Conservation (phyloP, 2,797 vertebrate species). For the Onychomys torridus region DNA sequence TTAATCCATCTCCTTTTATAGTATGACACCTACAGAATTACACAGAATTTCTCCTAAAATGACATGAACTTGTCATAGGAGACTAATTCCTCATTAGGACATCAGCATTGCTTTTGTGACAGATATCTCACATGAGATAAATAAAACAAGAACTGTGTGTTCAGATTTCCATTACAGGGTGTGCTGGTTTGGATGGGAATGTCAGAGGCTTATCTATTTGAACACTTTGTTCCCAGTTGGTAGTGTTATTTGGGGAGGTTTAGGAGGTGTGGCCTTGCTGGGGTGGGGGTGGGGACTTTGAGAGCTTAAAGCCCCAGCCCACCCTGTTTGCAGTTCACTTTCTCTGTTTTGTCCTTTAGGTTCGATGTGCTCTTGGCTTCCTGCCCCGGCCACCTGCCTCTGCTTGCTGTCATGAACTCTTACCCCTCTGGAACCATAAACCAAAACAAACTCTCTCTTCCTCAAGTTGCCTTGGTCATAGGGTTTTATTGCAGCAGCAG, state of each 20-base stretch:
- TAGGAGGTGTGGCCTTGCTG: neutral
- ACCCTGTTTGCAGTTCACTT: neutral
- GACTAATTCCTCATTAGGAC: slow-evolving; percentile 7
- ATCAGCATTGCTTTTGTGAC: neutral
- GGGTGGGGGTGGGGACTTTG: neutral
- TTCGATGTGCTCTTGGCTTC: neutral
- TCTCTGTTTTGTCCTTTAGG: too few relatives aligned
- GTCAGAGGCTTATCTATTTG: neutral
- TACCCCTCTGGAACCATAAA: neutral
- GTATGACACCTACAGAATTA: slow-evolving; percentile 31
- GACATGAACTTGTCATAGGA: slow-evolving; percentile 17
- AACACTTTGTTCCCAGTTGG: neutral
- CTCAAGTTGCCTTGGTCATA: neutral
- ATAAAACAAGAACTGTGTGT: slow-evolving; percentile 23
- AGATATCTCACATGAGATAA: neutral
- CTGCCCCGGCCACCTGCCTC: neutral
- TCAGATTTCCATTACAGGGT: slow-evolving; percentile 32
- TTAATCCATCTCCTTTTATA: slow-evolving; percentile 49
- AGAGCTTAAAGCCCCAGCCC: neutral
- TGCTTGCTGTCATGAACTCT: neutral
- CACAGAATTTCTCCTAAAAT: slow-evolving; percentile 30
- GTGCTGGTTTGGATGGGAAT: too few relatives aligned
- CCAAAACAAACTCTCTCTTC: neutral
- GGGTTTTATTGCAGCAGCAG: too few relatives aligned
- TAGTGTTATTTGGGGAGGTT: neutral